Conservation (phyloP, 1,140 invertebrate species). For the Cotesia typhae region DNA sequence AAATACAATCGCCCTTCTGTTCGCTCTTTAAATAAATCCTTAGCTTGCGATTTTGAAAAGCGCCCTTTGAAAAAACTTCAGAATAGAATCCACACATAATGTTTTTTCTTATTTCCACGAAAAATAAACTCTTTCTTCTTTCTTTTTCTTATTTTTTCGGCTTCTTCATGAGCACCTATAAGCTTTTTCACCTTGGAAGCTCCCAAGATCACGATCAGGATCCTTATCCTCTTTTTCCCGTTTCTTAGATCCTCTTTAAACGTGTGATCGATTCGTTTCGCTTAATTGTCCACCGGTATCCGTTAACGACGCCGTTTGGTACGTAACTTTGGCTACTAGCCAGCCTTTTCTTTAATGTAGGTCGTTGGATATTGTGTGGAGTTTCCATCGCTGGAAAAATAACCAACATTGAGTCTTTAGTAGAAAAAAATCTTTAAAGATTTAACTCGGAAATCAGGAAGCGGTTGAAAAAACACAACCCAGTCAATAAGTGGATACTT, state of each 20-base stretch:
- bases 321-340: constrained; percentile 48
- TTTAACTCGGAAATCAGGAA: too few relatives aligned
- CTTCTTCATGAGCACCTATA: too few relatives aligned
- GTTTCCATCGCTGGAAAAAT: constrained; percentile 38
- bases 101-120: too few relatives aligned
- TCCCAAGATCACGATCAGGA: neutral
- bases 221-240: constrained; percentile 41
- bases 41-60: too few relatives aligned
- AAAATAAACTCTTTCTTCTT: too few relatives aligned
- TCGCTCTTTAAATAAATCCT: neutral
- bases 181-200: too few relatives aligned
- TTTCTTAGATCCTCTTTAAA: constrained; percentile 8
- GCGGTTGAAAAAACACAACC: too few relatives aligned
- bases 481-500: too few relatives aligned
- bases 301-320: constrained; percentile 50
- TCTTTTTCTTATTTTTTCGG: too few relatives aligned
- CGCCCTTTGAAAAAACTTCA: too few relatives aligned
- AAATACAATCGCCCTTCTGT: constrained; percentile 6
- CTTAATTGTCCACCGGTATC: constrained; percentile 49
- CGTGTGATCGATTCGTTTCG: constrained; percentile 46
- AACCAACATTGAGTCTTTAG: neutral
- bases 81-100: too few relatives aligned
- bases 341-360: constrained; percentile 49
- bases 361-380: constrained; percentile 50
- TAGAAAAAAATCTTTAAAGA: neutral